Percentiles rank a stretch among this genome's conserved stretches.
These are phyloP conservation scores for Halcyon badia DNA, from an alignment of 2,797 vertebrate genomes.

Conservation along the genomic window DNA sequence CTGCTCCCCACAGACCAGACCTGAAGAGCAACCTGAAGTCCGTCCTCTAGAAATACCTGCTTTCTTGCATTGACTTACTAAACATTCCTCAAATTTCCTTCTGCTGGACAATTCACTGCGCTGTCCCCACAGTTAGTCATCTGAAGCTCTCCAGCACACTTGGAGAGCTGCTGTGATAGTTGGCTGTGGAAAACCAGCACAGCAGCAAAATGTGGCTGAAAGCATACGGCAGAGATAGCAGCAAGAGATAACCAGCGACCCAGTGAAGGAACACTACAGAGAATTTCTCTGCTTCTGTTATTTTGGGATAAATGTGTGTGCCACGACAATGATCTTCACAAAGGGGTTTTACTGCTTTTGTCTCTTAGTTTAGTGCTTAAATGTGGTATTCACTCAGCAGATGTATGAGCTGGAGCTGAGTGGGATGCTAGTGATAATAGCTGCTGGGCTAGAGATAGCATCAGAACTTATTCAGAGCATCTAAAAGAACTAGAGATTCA, in stretches of 20 bases:
- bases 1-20: not conserved
- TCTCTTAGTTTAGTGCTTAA: not conserved
- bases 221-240: fast-evolving
- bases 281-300: not conserved
- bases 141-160: not conserved
- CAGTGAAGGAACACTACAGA: not conserved
- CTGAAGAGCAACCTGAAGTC: not conserved
- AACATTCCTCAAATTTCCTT: not conserved
- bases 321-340: not conserved
- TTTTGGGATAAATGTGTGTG: not conserved
- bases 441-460: not conserved
- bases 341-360: not conserved
- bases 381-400: not conserved
- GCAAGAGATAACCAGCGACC: not conserved
- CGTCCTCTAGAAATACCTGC: not conserved
- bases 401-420: not conserved
- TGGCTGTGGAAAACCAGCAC: not conserved
- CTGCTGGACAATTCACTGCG: not conserved
- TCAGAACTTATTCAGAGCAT: not conserved
- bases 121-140: fast-evolving
- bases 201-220: not conserved
- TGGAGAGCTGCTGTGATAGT: not conserved
- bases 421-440: not conserved
- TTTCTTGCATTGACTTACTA: not conserved
- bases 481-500: not conserved